Evolutionary conservation across 1,140 invertebrate genomes (phyloP), one percentile per base, ranked within the genome.

Genomic region (Drosophila erecta): DNA sequence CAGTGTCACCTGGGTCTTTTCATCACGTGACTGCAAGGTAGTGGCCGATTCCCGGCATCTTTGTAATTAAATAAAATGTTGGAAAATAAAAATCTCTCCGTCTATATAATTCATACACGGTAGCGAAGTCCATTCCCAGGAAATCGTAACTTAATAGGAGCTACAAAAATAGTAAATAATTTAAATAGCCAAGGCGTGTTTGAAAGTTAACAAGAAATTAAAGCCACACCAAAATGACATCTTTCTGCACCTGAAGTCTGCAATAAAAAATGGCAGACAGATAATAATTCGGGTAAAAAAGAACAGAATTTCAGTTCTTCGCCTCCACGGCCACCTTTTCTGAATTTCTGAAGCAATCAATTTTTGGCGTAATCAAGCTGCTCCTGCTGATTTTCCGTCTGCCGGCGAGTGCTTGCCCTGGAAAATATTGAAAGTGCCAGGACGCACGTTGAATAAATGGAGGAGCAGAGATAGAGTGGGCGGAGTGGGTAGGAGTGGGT

Each of bases 11-110:
- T 37, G 79, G 49, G 43, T 43, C 60, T 55, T 49, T 35, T 4
- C 53, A 91, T 81, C 90, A 92, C 87, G 90, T 92, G 90, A 86
- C 75, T 86, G 86, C 76, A 84, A 92, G 90, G 90, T 92, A 92
- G 90, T 91, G 87, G 90, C 90, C 83, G 75, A 75, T 86, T 90
- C 81, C 90, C 90, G 41, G 67, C 64, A 51, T 76, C 17, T 22
- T 2, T 30, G 7, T 30, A 10, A 4, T 8, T 0, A 0, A 17
- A 62, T 33, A 17, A 20, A 22, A 2, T 40, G 8, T 8, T 30
- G 2, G 0, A 43, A 8, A 17, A 17, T 10, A 53, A 11, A 38
- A 12, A 37, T 37, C 22, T 4, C 22, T 4, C 3, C 22, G 4
- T 24, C 4, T 24, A 4, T 24, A 24, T 4, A 37, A 2, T 14